A percentile compares a stretch with the other conserved stretches of the same genome.
Evolutionary conservation across 2,113 vertebrate genomes (phyloP).

Genomic region (Phalacrocorax pelagicus): DNA sequence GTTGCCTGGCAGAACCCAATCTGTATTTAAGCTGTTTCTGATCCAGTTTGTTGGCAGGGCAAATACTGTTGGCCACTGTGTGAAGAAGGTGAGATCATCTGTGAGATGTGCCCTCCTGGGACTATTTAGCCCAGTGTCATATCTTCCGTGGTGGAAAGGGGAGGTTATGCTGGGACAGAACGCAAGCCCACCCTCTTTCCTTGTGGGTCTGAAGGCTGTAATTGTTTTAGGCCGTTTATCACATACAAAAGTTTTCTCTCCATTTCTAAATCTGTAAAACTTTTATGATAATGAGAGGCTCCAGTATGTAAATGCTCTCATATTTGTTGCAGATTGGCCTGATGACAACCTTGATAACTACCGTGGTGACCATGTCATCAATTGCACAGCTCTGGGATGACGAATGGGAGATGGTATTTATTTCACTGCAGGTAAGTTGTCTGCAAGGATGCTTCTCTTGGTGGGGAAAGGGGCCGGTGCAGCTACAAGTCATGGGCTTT

Average conservation of each 20-base stretch:
- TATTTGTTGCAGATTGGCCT: conserved; percentile 82
- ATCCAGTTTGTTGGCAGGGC: background rate
- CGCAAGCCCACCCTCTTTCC: background rate
- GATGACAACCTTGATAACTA: conserved; percentile 80
- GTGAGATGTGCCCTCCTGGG: background rate
- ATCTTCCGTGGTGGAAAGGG: background rate
- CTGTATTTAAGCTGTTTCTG: background rate
- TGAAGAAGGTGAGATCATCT: background rate
- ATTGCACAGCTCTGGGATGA: conserved; percentile 90
- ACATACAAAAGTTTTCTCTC: fast-evolving
- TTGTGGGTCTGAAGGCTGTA: background rate
- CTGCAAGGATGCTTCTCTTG: background rate
- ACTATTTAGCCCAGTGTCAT: background rate
- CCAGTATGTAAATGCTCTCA: background rate
- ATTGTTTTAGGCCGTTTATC: background rate
- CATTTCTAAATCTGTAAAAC: background rate
- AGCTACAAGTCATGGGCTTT: background rate
- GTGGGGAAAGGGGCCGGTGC: background rate
- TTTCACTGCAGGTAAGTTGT: conserved; percentile 87
- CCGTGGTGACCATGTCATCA: conserved; percentile 85
- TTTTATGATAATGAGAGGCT: too few species aligned
- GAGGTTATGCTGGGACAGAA: background rate
- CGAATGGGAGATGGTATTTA: conserved; percentile 89
- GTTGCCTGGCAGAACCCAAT: background rate
- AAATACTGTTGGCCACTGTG: too few species aligned